A percentile compares a stretch with the other conserved stretches of the same genome.
phyloP scores from a whole-genome alignment of 1,140 invertebrate species.

The Drosophila teissieri region DNA sequence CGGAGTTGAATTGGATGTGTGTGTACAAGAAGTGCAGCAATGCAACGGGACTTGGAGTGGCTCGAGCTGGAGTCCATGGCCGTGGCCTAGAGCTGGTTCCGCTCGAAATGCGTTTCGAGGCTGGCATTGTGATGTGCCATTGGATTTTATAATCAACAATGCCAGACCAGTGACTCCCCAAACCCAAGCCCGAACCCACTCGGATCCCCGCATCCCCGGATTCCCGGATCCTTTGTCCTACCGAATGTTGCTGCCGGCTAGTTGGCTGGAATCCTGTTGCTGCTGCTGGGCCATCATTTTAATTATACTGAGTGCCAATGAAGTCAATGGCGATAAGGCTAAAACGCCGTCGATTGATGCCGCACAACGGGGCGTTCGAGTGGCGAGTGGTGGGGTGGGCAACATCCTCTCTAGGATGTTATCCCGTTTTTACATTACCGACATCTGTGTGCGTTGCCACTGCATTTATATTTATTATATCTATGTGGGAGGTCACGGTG shows the following conservation, averaged over 20 bases:
- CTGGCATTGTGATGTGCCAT: constrained; percentile 68
- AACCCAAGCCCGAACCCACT: constrained; percentile 9
- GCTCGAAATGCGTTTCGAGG: constrained; percentile 61
- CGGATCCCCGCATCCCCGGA: not conserved
- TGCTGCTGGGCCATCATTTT: constrained; percentile 75
- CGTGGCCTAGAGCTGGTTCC: constrained; percentile 48
- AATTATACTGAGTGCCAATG: constrained; percentile 83
- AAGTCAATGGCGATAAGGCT: constrained; percentile 80
- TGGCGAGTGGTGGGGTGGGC: constrained; percentile 4
- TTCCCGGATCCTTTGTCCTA: constrained; percentile 52
- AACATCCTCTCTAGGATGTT: constrained; percentile 35
- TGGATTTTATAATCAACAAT: constrained; percentile 82
- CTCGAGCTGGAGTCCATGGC: constrained; percentile 14
- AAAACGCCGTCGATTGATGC: constrained; percentile 73
- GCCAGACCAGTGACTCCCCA: constrained; percentile 62
- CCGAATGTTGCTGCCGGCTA: constrained; percentile 33
- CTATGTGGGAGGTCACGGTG: constrained; percentile 38
- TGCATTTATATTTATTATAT: constrained; percentile 82
- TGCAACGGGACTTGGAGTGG: constrained; percentile 3
- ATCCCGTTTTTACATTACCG: constrained; percentile 69
- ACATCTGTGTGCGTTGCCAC: constrained; percentile 75
- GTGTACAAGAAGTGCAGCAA: constrained; percentile 7
- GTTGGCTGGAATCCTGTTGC: constrained; percentile 42
- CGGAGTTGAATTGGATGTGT: constrained; percentile 23
- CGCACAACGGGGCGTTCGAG: constrained; percentile 28